Evolutionary conservation across 2,113 vertebrate genomes (phyloP), one percentile per base, ranked within the genome.

Genomic region (Embiotoca jacksoni): DNA sequence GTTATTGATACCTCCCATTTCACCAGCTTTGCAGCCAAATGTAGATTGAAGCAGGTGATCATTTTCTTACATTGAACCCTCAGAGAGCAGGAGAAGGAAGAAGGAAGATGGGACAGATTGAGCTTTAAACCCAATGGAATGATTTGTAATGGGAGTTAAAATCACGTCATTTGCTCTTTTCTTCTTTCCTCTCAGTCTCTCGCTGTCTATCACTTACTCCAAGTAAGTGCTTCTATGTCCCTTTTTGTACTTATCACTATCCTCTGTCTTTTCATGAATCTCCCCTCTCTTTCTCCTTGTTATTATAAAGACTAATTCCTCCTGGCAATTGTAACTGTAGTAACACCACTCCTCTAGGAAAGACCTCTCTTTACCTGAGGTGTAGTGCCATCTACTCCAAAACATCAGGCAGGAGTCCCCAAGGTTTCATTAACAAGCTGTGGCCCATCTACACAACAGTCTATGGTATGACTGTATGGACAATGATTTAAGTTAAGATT

Each of bases 261-360:
- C n/a, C 30, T 37, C 37, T 44, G 14, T 55, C n/a, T 55, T 55
- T 7, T 14, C 47, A 16, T 35, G 37, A 37, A 15, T 65, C 2
- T 41, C 30, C 41, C 46, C 61, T 33, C 50, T 44, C 36, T 54
- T 41, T 56, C n/a, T 53, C 6, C 16, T 70, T 82, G 53, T 80
- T 86, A 35, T 76, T 78, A 82, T 73, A 44, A 50, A 74, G 74
- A 68, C 37, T 6, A 57, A 67, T 56, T 53, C 73, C 82, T 72
- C 66, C 52, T 71, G 85, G 61, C 36, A 50, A 16, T 82, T 80
- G 88, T 93, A 81, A 73, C 90, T 86, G 76, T 80, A 84, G 89
- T 73, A 88, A 92, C 86, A 54, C 64, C 72, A 72, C 41, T 49
- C 61, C 78, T 79, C 78, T 1, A 3, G 82, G 63, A 80, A 66